Evolutionary conservation across 2,797 vertebrate genomes (phyloP), one percentile per base, ranked within the genome.

Genomic region (Gymnothorax reevesii): DNA sequence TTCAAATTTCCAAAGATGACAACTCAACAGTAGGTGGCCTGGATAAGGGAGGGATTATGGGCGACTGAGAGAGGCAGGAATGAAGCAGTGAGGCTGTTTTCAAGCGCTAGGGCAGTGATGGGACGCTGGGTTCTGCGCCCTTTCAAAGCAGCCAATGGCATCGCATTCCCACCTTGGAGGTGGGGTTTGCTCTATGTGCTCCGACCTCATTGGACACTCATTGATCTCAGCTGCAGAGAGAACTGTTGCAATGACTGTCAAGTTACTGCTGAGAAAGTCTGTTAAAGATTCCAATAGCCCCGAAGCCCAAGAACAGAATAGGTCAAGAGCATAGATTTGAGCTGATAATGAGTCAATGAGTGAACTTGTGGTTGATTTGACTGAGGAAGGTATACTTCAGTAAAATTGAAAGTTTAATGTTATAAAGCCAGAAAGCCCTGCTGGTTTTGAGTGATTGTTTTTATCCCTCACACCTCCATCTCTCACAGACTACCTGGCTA

Each of bases 401-500:
- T 75, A 13, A 42, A 49, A 75, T 17, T 75, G 4, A 49, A 75
- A 7, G 13, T 15, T 75, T 20, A 49, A 42, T 27, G 69, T 9
- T 25, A 10, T 75, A 12, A 33, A 33, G 33, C 7, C 1, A 33
- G 71, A 10, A 6, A 15, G 75, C n/a, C 49, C 54, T 79, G 75
- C 15, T 10, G 42, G 5, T 20, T 52, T 54, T 49, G 13, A 52
- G 13, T 52, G 73, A 77, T 17, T 77, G 42, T 77, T 77, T 77
- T 52, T 2, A 49, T 49, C 22, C 22, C 71, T 25, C 25, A 9
- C 5, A 88, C 0, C 83, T 90, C 89, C 87, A 86, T 49, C 64
- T 88, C 85, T 85, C 49, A 64, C 91, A 99, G 98, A 99, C 94
- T 99, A 99, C 93, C 97, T 99, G 92, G 98, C 98, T 83, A 99